A percentile compares a stretch with the other conserved stretches of the same genome.
Conservation (phyloP, 1,140 invertebrate species). For the Oppia nitens region DNA sequence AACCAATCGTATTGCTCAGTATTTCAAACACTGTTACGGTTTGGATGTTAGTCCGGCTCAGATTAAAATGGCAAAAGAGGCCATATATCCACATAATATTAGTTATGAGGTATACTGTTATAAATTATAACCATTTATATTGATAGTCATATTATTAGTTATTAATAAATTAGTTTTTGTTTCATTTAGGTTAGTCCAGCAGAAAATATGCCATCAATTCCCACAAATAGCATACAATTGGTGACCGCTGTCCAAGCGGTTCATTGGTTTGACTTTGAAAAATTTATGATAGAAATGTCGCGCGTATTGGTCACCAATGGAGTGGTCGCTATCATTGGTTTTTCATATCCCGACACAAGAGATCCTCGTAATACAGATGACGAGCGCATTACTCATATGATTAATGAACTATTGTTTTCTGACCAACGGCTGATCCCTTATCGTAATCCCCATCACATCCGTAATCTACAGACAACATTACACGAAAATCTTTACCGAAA, state of each 20-base stretch:
- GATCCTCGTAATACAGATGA: not conserved
- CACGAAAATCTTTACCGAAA: not conserved
- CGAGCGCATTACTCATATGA: not conserved
- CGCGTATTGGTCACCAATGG: slow-evolving; percentile 25
- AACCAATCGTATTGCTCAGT: slow-evolving; percentile 26
- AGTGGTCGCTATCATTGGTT: slow-evolving; percentile 24
- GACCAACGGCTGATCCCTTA: not conserved
- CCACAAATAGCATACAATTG: slow-evolving; percentile 23
- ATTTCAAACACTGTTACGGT: slow-evolving; percentile 30
- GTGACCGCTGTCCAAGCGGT: slow-evolving; percentile 25
- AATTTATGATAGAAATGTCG: slow-evolving; percentile 25
- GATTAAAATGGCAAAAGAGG: slow-evolving; percentile 25
- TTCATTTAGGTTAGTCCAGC: not conserved
- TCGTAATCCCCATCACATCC: not conserved
- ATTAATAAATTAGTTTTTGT: not conserved
- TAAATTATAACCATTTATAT: not conserved
- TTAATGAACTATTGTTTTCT: not conserved
- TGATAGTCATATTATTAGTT: not conserved
- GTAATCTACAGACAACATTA: not conserved
- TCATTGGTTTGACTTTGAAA: slow-evolving; percentile 26
- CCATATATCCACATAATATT: not conserved
- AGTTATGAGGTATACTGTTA: not conserved
- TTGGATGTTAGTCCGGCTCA: slow-evolving; percentile 29
- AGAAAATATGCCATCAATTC: not conserved
- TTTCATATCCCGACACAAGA: slow-evolving; percentile 5